phyloP scores from a whole-genome alignment of 1,140 invertebrate species.

The Drosophila saltans region DNA sequence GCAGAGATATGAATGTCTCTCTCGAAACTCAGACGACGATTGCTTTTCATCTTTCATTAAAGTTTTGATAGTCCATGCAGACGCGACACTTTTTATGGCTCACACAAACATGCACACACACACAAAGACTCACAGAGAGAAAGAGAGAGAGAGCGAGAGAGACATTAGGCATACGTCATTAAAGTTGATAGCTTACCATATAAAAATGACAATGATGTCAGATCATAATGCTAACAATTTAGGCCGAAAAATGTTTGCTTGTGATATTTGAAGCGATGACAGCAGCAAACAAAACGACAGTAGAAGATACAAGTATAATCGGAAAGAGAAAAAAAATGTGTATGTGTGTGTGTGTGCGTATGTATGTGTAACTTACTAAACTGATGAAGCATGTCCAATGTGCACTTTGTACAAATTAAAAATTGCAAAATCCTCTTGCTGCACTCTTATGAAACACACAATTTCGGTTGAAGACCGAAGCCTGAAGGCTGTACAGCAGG shows the following conservation, averaged over 20 bases:
- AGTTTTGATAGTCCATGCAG: slow-evolving; percentile 65
- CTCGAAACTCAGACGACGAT: not conserved
- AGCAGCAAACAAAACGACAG: slow-evolving; percentile 15
- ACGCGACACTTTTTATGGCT: slow-evolving; percentile 70
- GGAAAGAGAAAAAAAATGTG: not conserved
- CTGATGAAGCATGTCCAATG: slow-evolving; percentile 22
- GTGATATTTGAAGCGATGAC: slow-evolving; percentile 16
- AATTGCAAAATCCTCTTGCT: slow-evolving; percentile 73
- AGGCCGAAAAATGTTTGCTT: slow-evolving; percentile 54
- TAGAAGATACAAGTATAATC: slow-evolving; percentile 13
- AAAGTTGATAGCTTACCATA: slow-evolving; percentile 50
- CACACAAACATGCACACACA: slow-evolving; percentile 16
- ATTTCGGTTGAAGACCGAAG: slow-evolving; percentile 34
- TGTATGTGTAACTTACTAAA: slow-evolving; percentile 27
- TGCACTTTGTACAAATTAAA: slow-evolving; percentile 77
- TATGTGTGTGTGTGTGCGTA: slow-evolving; percentile 34
- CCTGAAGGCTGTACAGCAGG: slow-evolving; percentile 28
- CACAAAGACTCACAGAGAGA: slow-evolving; percentile 11
- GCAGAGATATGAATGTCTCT: not conserved
- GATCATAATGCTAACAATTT: slow-evolving; percentile 56
- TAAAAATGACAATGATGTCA: slow-evolving; percentile 49
- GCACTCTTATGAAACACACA: slow-evolving; percentile 41
- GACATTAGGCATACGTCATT: slow-evolving; percentile 58
- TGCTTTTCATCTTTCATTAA: slow-evolving; percentile 44
- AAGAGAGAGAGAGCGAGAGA: not conserved